Base-by-base conservation (phyloP, 2,113 vertebrate species). In the Muntiacus muntjak region DNA sequence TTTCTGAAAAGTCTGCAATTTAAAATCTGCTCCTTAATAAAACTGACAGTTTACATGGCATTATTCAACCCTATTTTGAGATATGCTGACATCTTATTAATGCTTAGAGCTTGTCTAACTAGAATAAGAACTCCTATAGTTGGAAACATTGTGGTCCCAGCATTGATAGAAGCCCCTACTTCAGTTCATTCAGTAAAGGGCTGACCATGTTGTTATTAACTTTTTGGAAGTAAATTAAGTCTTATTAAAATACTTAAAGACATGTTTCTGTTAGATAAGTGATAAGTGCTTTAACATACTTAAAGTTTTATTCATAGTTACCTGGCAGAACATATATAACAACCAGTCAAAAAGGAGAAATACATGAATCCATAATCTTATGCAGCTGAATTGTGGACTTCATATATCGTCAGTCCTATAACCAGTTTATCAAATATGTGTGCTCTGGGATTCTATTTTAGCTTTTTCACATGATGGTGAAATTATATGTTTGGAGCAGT, bases 21-120 rank as follows among this genome's bases (percentile, higher is more conserved):
- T 97, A 95, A 97, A 87, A 40, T 79, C 87, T 87, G 28, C 40
- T 86, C 60, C 36, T 94, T 96, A 93, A 91, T 97, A 96, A 97
- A 96, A 97, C 47, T 52, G 85, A 82, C 43, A 96, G 74, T 84
- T 94, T 79, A 26, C 28, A 84, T 94, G 91, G 62, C 45, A 64
- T 94, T 90, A 85, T 74, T 92, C 85, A 96, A 91, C 74, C 58
- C 16, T 81, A 84, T 55, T 95, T 93, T 97, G 89, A 95, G 89
- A 96, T 87, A 78, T 55, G 54, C 52, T 93, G 91, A 92, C 50
- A 78, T 81, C 13, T 95, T 85, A 84, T 55, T 91, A 96, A 97
- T 71, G 52, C 26, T 91, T 97, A 93, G n/a, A 89, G 36, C 16
- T 93, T 94, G 36, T 85, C 67, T 78, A 54, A 58, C 50, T 92